Evolutionary conservation across 2,113 vertebrate species (phyloP).

Genomic region (Crotalus tigris): DNA sequence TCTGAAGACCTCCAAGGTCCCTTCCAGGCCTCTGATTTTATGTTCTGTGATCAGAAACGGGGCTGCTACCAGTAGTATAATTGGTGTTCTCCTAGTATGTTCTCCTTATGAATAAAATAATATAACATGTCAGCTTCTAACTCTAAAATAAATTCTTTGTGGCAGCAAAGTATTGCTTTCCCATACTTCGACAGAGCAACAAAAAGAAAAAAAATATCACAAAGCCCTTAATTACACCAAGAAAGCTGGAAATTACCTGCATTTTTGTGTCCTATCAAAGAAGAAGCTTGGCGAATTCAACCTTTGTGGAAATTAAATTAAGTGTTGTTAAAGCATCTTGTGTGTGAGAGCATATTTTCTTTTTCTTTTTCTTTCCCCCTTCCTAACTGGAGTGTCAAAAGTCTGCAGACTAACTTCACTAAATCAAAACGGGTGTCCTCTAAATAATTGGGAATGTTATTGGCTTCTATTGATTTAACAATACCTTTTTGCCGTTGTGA

Average conservation of each 20-base stretch:
- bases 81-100: not conserved
- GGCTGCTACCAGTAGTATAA: not conserved
- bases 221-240: constrained; percentile 58
- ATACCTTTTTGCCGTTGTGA: constrained; percentile 27
- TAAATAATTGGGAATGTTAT: constrained; percentile 50
- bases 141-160: constrained; percentile 49
- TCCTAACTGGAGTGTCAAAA: constrained; percentile 43
- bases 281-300: constrained; percentile 44
- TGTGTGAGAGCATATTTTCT: not conserved
- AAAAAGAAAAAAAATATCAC: constrained; percentile 51
- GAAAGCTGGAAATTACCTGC: constrained; percentile 44
- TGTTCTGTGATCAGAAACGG: not conserved
- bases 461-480: constrained; percentile 38
- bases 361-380: not conserved
- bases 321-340: constrained; percentile 19
- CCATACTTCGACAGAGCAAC: constrained; percentile 35
- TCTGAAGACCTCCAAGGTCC: too few relatives aligned
- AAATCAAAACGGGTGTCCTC: constrained; percentile 59
- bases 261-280: constrained; percentile 8
- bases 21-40: too few relatives aligned
- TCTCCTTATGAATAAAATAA: constrained; percentile 39
- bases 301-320: constrained; percentile 34
- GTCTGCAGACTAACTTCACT: constrained; percentile 46
- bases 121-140: constrained; percentile 53
- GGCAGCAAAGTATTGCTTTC: constrained; percentile 47